Evolutionary conservation across 2,797 vertebrate genomes (phyloP).

Genomic region (Sebastes vulpes): DNA sequence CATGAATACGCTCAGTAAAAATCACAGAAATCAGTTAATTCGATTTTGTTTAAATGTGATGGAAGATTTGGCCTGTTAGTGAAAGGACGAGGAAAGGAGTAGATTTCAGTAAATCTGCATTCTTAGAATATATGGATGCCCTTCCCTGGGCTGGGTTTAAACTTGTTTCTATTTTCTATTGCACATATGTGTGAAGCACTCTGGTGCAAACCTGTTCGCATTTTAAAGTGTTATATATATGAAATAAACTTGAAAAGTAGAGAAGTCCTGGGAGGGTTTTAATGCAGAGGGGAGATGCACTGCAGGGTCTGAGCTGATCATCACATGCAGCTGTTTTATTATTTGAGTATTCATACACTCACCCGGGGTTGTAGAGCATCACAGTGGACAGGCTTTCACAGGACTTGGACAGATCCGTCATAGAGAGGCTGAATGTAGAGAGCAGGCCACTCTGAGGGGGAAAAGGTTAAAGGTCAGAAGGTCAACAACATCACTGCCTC

Average conservation of each 20-base stretch:
- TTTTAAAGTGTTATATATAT: too few relatives aligned
- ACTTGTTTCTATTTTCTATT: too few relatives aligned
- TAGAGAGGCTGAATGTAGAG: conserved; percentile 94
- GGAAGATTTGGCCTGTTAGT: not conserved
- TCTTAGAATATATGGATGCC: not conserved
- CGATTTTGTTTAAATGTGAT: not conserved
- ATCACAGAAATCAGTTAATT: not conserved
- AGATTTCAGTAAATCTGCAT: rapidly evolving
- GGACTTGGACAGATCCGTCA: conserved; percentile 95
- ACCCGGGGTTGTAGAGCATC: conserved; percentile 98
- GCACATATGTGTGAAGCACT: too few relatives aligned
- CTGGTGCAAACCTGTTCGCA: too few relatives aligned
- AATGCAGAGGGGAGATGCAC: conserved; percentile 19
- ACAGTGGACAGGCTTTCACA: conserved; percentile 94
- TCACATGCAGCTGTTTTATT: conserved; percentile 1
- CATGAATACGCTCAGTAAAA: not conserved
- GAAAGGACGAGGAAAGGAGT: not conserved
- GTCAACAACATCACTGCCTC: not conserved
- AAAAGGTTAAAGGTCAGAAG: not conserved
- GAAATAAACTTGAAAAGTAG: too few relatives aligned
- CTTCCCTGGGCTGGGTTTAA: not conserved
- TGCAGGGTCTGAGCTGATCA: conserved; percentile 1
- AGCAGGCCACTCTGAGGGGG: conserved; percentile 91
- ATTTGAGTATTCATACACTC: conserved; percentile 43
- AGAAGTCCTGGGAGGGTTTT: not conserved